Evolutionary conservation across 2,113 vertebrate species (phyloP), one percentile per base, ranked within the genome.

Genomic region (Syngnathus floridae): DNA sequence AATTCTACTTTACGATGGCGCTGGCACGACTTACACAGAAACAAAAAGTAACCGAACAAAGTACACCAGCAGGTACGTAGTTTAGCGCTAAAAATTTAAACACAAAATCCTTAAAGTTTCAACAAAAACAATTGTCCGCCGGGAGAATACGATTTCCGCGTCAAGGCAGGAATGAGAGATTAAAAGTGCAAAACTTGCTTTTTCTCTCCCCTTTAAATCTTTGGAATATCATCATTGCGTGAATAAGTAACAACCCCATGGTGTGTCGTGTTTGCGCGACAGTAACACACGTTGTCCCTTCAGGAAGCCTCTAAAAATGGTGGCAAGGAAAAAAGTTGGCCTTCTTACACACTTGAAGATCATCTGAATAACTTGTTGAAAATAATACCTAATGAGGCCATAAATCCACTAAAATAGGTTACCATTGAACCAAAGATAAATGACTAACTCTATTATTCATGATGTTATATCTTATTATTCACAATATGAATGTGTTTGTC

Each of bases 191-290:
- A 56, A 56, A 56, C 54, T 16, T 35, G 26, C 35, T 56, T 56
- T 56, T 16, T 56, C 26, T 54, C 40, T 11, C 43, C 14, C 54
- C 26, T 0, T 35, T 31, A 35, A 56, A 56, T 13, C 13, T 56
- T 56, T 35, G 54, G 13, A 56, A 35, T 55, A 56, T 56, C 26
- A 56, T 56, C 26, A 36, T 7, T 56, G 54, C 35, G 54, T 56
- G 54, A 56, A 56, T 56, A 56, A 56, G 31, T 56, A 56, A 56
- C 13, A 35, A 56, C 54, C 54, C 54, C 54, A 17, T 56, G 54
- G 54, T 56, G 54, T 35, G 54, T 56, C 35, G 14, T 35, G 12
- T 56, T 56, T 35, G 26, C 13, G 36, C 26, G 13, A 12, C 54
- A 36, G 7, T n/a, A n/a, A n/a, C n/a, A n/a, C n/a, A n/a, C n/a